Percentiles rank a stretch among this genome's conserved stretches.
phyloP scores from a whole-genome alignment of 2,113 vertebrate genomes.

The Polyodon spathula region DNA sequence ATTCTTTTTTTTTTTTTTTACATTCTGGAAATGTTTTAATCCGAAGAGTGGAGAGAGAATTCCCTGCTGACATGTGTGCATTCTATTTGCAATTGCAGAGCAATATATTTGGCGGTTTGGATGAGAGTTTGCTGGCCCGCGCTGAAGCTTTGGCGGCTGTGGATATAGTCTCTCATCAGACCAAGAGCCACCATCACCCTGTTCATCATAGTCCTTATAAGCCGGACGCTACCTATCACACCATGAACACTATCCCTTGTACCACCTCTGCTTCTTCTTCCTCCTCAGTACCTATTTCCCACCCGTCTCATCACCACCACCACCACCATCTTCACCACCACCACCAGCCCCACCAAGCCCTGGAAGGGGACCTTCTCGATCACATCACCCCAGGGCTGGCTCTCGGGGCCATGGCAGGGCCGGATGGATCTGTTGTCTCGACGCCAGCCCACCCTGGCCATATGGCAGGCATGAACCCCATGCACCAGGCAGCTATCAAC shows the following conservation, averaged over 20 bases:
- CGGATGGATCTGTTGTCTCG: conserved; percentile 90
- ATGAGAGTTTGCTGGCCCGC: conserved; percentile 98
- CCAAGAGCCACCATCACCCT: conserved; percentile 90
- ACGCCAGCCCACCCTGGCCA: conserved; percentile 83
- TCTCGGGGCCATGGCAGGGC: conserved; percentile 83
- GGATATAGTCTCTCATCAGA: conserved; percentile 96
- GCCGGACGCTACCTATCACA: conserved; percentile 97
- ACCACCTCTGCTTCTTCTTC: conserved; percentile 87
- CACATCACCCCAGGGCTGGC: conserved; percentile 96
- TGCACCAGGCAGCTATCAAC: conserved; percentile 95
- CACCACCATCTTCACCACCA: conserved; percentile 89
- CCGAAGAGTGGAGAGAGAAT: conserved; percentile 65
- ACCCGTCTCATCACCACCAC: conserved; percentile 78
- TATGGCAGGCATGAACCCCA: conserved; percentile 96
- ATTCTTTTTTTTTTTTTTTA: conserved; percentile 59
- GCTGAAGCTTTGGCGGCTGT: conserved; percentile 98
- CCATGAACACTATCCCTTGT: conserved; percentile 96
- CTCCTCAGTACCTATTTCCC: conserved; percentile 88
- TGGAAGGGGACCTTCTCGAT: conserved; percentile 94
- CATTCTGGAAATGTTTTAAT: conserved; percentile 78
- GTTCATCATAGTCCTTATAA: conserved; percentile 98
- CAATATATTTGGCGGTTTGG: conserved; percentile 99
- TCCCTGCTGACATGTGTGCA: conserved; percentile 94
- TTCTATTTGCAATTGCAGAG: conserved; percentile 99
- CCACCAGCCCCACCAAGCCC: conserved; percentile 88